phyloP scores from a whole-genome alignment of 2,113 vertebrate genomes.

The Ictidomys tridecemlineatus region DNA sequence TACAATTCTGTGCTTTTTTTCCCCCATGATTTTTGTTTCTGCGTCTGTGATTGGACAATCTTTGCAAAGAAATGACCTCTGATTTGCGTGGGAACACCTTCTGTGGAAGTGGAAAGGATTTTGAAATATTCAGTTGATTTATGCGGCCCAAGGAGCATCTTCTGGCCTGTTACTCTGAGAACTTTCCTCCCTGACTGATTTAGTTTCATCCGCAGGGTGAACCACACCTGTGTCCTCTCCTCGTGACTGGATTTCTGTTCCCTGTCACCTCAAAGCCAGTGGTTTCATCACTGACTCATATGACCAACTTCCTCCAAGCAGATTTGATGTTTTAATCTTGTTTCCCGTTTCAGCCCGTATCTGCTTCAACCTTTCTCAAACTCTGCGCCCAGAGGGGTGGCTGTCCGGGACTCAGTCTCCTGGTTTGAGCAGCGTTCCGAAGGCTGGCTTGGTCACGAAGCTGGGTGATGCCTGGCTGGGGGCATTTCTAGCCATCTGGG shows the following conservation, averaged over 20 bases:
- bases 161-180: background rate
- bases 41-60: background rate
- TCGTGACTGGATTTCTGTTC: background rate
- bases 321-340: background rate
- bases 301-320: background rate
- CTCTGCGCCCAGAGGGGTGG: background rate
- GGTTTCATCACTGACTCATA: background rate
- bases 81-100: constrained; percentile 54
- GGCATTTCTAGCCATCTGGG: background rate
- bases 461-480: background rate
- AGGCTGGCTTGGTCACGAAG: background rate
- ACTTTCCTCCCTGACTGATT: constrained; percentile 42
- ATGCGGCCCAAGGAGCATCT: constrained; percentile 16
- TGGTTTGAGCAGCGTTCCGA: background rate
- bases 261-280: background rate
- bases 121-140: constrained; percentile 69
- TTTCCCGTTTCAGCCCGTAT: constrained; percentile 17
- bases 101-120: constrained; percentile 33
- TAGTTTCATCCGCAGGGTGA: constrained; percentile 59
- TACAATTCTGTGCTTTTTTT: background rate
- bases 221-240: constrained; percentile 34
- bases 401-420: constrained; percentile 14
- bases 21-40: constrained; percentile 21
- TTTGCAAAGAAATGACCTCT: constrained; percentile 40
- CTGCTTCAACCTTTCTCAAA: background rate